These are phyloP conservation scores for Holothuria leucospilota DNA, from an alignment of 53 echinoderm and acorn worm species.

Conservation along the genomic window DNA sequence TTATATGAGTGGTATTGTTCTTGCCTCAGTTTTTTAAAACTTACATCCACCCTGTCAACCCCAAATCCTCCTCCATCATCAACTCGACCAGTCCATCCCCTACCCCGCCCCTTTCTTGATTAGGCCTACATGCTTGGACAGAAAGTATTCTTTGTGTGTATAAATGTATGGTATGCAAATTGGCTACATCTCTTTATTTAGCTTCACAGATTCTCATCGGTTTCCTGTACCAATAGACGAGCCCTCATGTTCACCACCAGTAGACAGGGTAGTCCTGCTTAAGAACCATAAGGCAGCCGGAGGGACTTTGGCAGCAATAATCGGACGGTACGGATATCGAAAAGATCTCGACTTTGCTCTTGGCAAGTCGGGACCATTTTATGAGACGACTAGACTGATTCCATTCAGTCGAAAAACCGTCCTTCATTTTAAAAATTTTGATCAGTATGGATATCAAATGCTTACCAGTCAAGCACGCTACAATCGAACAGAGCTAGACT, in stretches of 20 bases:
- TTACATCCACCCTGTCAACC: no score
- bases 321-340: constrained; percentile 74
- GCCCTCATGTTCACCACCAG: neutral
- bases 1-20: no score
- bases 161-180: no score
- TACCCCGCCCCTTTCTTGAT: no score
- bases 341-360: constrained; percentile 65
- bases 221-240: no score
- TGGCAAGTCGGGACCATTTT: neutral
- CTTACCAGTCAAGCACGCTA: constrained; percentile 57
- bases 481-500: constrained; percentile 49
- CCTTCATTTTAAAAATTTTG: neutral
- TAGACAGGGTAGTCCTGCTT: constrained; percentile 45
- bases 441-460: constrained; percentile 36
- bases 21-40: no score
- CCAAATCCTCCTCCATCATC: no score
- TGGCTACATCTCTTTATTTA: no score
- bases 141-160: no score
- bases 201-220: no score
- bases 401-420: neutral
- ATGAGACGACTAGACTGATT: neutral
- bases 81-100: no score
- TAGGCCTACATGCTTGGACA: no score
- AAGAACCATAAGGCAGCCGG: constrained; percentile 85
- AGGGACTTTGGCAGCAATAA: constrained; percentile 67